Evolutionary conservation across 23 tunicate species (phyloP), one percentile per base, ranked within the genome.

Genomic region (Halocynthia roretzi): DNA sequence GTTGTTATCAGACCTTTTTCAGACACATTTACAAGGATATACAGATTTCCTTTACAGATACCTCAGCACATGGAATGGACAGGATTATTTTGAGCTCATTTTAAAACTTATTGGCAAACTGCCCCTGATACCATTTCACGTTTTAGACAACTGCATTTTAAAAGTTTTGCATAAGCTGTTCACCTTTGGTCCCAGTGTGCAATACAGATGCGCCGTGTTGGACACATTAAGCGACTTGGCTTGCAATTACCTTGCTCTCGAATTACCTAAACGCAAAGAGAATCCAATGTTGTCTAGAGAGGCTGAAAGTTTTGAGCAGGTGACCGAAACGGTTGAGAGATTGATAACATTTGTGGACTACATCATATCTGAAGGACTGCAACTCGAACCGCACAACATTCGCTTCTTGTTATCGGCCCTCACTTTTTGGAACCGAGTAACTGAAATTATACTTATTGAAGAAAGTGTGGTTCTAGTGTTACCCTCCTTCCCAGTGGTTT

Each of bases 81-180:
- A 18, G 23, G 62, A 56, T 50, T 23, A 75, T 52, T 17, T 53
- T n/a, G 67, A 19, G 58, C 6, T 55, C 11, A 57, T 75, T 44
- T 21, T 75, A 12, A 75, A 75, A 75, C 51, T 75, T 8, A 75
- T 75, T 31, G 44, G 67, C 23, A 75, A 57, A 56, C 19, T 75
- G 22, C 61, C 48, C 10, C 0, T 75, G 8, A 14, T 75, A 31
- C 80, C 80, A 18, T 55, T 75, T 75, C 17, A 40, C 31, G 51
- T 61, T 18, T 52, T 75, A 14, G 51, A 56, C 6, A 57, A 61
- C 31, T 21, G 44, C 22, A 67, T 75, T 6, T 67, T 75, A 6
- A 6, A 8, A 12, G 49, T 52, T 7, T 67, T 75, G 7, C 23
- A 56, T 40, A 75, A 56, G 61, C 80, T 54, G 11, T 75, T 23